phyloP scores from a whole-genome alignment of 2,797 vertebrate genomes.

The Danio aesculapii region DNA sequence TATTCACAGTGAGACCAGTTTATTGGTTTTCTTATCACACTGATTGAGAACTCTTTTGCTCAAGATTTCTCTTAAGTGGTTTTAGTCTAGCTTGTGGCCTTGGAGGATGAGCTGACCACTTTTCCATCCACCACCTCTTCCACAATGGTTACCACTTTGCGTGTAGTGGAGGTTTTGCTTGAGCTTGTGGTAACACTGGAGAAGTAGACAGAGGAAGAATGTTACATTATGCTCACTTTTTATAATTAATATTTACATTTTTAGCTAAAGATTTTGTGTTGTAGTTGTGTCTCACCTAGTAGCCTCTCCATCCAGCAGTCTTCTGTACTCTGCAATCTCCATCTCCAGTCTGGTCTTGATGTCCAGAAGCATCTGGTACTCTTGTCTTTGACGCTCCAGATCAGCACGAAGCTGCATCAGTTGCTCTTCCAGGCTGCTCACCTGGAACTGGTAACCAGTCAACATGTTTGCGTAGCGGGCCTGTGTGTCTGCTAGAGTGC shows the following conservation, averaged over 20 bases:
- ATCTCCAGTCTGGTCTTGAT: conserved; percentile 75
- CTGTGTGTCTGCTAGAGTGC: conserved; percentile 65
- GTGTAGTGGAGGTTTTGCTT: conserved; percentile 59
- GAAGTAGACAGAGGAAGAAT: background rate
- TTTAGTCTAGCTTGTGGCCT: background rate
- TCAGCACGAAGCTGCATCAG: conserved; percentile 69
- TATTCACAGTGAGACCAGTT: conserved; percentile 5
- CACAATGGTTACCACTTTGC: conserved; percentile 82
- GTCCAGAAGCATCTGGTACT: conserved; percentile 76
- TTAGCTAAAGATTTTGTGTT: conserved; percentile 42
- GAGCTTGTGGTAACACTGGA: background rate
- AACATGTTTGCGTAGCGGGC: conserved; percentile 62
- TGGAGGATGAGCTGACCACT: conserved; percentile 68
- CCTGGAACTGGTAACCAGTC: conserved; percentile 65
- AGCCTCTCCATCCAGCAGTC: conserved; percentile 74
- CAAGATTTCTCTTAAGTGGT: background rate
- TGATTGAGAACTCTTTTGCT: background rate
- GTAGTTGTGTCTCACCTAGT: conserved; percentile 74
- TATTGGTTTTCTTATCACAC: conserved; percentile 20
- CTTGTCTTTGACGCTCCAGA: conserved; percentile 71
- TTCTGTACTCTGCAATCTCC: conserved; percentile 77
- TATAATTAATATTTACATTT: background rate
- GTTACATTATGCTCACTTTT: background rate
- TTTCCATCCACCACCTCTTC: conserved; percentile 83
- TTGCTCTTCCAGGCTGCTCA: conserved; percentile 69